These are phyloP conservation scores for Takifugu flavidus DNA, from an alignment of 2,113 vertebrate genomes.

Conservation along the genomic window DNA sequence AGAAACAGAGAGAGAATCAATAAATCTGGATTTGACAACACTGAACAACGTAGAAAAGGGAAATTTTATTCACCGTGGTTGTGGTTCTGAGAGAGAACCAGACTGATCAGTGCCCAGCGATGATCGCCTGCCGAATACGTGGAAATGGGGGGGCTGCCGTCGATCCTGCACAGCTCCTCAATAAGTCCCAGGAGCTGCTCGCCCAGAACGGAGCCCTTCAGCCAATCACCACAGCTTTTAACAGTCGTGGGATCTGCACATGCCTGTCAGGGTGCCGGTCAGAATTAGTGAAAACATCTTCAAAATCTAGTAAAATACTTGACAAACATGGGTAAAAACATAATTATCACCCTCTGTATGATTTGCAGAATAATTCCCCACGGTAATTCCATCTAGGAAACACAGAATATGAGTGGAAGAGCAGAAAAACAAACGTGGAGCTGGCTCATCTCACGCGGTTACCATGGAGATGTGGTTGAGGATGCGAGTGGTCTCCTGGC, in stretches of 20 bases:
- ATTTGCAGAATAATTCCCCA: slow-evolving; percentile 86
- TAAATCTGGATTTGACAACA: neutral
- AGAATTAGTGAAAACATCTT: neutral
- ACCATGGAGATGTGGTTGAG: slow-evolving; percentile 85
- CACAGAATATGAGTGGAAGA: slow-evolving; percentile 3
- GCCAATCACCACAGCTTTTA: slow-evolving; percentile 80
- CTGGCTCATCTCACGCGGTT: slow-evolving; percentile 20
- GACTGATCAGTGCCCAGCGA: slow-evolving; percentile 86
- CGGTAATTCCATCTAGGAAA: slow-evolving; percentile 81
- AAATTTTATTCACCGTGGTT: slow-evolving; percentile 75
- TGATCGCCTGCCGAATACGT: slow-evolving; percentile 69
- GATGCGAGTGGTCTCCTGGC: slow-evolving; percentile 78
- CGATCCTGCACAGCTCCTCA: slow-evolving; percentile 79
- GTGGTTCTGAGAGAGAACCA: slow-evolving; percentile 85
- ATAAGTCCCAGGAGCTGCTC: slow-evolving; percentile 82
- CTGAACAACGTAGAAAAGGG: neutral
- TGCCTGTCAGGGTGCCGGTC: slow-evolving; percentile 70
- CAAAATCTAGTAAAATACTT: neutral
- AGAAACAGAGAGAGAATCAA: slow-evolving; percentile 25
- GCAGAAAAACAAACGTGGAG: neutral
- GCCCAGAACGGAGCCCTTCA: slow-evolving; percentile 87
- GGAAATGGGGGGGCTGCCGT: slow-evolving; percentile 52
- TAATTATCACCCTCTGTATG: slow-evolving; percentile 84
- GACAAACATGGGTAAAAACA: neutral
- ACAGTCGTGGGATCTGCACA: slow-evolving; percentile 77